Evolutionary conservation across 2,113 vertebrate species (phyloP).

Genomic region (Hyaena hyaena): DNA sequence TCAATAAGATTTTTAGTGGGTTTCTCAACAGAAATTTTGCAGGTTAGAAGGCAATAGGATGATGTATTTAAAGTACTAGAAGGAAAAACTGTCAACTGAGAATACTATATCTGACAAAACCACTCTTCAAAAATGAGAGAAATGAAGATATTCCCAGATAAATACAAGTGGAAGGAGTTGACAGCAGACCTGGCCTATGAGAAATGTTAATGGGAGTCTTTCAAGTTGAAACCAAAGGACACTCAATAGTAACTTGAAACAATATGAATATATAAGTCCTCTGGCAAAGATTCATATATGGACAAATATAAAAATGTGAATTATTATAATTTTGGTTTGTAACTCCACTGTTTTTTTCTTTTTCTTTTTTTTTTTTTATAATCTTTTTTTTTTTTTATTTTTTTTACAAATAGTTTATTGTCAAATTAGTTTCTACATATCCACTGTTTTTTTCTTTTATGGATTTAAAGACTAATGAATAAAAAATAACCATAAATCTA

Average conservation of each 20-base stretch:
- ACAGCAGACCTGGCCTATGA: not conserved
- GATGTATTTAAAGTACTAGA: not conserved
- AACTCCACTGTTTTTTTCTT: not conserved
- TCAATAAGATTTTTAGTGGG: not conserved
- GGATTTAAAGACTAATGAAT: not conserved
- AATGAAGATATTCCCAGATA: not conserved
- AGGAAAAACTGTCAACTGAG: not conserved
- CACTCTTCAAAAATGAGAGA: not conserved
- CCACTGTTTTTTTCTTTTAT: not conserved
- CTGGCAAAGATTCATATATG: not conserved
- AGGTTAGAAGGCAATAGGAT: not conserved
- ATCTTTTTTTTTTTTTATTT: too few relatives aligned
- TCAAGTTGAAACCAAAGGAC: not conserved
- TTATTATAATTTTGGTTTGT: not conserved
- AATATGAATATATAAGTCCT: not conserved
- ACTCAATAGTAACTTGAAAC: not conserved
- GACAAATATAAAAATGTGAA: not conserved
- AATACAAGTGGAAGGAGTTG: not conserved
- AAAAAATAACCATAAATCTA: not conserved
- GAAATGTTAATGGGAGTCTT: not conserved
- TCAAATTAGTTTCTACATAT: too few relatives aligned
- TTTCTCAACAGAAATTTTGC: constrained; percentile 3
- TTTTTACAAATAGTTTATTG: too few relatives aligned
- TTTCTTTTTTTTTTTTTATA: too few relatives aligned
- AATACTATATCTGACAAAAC: not conserved